Percentiles rank a stretch among this genome's conserved stretches.
phyloP scores from a whole-genome alignment of 2,797 vertebrate genomes.

The Tolypeutes matacus region DNA sequence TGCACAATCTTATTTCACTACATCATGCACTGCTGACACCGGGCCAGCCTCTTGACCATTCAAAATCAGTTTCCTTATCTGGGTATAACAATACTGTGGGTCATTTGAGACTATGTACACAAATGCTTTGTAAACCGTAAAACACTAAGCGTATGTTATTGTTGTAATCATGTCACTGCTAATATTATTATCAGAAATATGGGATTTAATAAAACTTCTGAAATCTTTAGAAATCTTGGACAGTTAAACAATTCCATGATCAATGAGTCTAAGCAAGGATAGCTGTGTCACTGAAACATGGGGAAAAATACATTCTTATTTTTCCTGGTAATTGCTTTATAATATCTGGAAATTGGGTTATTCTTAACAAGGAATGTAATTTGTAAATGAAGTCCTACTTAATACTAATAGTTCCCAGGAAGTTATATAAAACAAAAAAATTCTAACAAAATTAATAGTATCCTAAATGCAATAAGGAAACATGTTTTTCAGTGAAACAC shows the following conservation, averaged over 20 bases:
- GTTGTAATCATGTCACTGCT: not conserved
- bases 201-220: not conserved
- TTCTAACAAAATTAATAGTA: slow-evolving; percentile 1
- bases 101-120: slow-evolving; percentile 3
- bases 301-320: not conserved
- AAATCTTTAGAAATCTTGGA: slow-evolving; percentile 23
- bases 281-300: not conserved
- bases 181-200: not conserved
- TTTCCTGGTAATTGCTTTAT: slow-evolving; percentile 16
- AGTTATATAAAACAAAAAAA: slow-evolving; percentile 28
- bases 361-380: slow-evolving; percentile 46
- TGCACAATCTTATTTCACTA: not conserved
- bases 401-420: slow-evolving; percentile 28
- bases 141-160: not conserved
- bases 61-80: not conserved
- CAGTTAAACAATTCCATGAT: not conserved
- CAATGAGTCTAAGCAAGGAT: not conserved
- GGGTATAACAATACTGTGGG: not conserved
- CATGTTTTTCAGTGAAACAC: not conserved
- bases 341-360: slow-evolving; percentile 9
- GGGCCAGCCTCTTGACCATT: not conserved
- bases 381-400: slow-evolving; percentile 18
- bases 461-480: not conserved
- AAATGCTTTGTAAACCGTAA: slow-evolving; percentile 22
- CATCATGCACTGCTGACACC: not conserved